phyloP scores from a whole-genome alignment of 2,888 invertebrate genomes.

The Pteria penguin region DNA sequence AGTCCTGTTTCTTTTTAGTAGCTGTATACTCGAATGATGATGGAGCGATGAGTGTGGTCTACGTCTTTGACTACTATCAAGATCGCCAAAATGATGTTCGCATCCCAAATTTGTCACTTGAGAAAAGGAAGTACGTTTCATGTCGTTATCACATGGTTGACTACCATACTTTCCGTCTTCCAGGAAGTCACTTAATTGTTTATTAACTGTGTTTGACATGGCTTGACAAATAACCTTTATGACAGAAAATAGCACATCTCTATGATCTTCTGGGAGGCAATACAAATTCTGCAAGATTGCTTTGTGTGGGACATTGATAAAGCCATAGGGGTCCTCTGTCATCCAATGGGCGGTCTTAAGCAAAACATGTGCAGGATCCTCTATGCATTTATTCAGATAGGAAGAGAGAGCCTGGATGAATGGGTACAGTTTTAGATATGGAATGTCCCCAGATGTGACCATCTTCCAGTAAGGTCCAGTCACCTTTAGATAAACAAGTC shows the following conservation, averaged over 20 bases:
- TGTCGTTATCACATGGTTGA: slow-evolving; percentile 2
- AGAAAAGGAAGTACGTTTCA: slow-evolving; percentile 37
- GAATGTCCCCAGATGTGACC: slow-evolving; percentile 21
- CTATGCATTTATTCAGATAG: slow-evolving; percentile 18
- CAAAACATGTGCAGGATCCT: not conserved
- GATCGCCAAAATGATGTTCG: slow-evolving; percentile 58
- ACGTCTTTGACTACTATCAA: slow-evolving; percentile 48
- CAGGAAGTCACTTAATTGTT: slow-evolving; percentile 50
- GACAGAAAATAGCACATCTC: slow-evolving; percentile 16
- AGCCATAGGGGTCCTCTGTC: not conserved
- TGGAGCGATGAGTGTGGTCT: slow-evolving; percentile 49
- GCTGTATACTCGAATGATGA: slow-evolving; percentile 50
- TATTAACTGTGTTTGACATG: slow-evolving; percentile 34
- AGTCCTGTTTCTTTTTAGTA: slow-evolving; percentile 47
- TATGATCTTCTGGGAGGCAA: not conserved
- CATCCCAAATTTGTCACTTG: slow-evolving; percentile 47
- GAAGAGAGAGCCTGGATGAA: slow-evolving; percentile 6
- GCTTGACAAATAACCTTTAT: slow-evolving; percentile 13
- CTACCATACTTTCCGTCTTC: slow-evolving; percentile 33
- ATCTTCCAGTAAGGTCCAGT: slow-evolving; percentile 52
- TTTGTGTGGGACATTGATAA: not conserved
- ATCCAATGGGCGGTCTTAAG: not conserved
- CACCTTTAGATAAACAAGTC: slow-evolving; percentile 39
- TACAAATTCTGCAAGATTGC: not conserved
- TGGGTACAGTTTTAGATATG: slow-evolving; percentile 45